Percentiles rank a stretch among this genome's conserved stretches.
Conservation (phyloP, 2,113 vertebrate species). For the Cettia cetti region DNA sequence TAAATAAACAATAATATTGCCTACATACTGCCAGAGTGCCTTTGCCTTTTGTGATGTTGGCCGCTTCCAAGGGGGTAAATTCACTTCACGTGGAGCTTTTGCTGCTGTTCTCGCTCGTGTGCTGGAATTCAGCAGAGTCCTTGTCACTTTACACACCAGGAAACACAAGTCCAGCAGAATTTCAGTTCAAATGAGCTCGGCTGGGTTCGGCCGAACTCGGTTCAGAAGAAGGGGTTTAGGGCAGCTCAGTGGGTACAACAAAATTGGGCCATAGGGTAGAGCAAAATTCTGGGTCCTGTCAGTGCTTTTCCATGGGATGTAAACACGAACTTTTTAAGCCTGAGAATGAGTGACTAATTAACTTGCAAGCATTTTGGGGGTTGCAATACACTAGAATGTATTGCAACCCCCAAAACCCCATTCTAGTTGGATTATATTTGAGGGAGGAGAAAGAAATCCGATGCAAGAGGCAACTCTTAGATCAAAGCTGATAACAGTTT, state of each 20-base stretch:
- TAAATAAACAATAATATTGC: not conserved
- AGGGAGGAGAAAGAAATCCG: not conserved
- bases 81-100: not conserved
- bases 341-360: not conserved
- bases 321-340: not conserved
- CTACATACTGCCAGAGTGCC: not conserved
- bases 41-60: not conserved
- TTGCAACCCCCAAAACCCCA: too few species aligned
- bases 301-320: not conserved
- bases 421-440: not conserved
- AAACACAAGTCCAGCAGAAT: not conserved
- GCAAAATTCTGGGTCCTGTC: not conserved
- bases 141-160: not conserved
- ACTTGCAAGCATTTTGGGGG: not conserved
- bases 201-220: not conserved
- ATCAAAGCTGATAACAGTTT: not conserved
- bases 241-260: too few species aligned
- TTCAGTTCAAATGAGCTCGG: not conserved
- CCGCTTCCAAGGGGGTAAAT: not conserved
- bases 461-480: not conserved
- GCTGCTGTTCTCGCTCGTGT: not conserved
- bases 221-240: not conserved
- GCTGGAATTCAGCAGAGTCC: not conserved
- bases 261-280: too few species aligned
- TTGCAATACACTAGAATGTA: not conserved